A percentile compares a stretch with the other conserved stretches of the same genome.
Evolutionary conservation across 2,797 vertebrate species (phyloP).

Genomic region (Hypotaenidia okinawae): DNA sequence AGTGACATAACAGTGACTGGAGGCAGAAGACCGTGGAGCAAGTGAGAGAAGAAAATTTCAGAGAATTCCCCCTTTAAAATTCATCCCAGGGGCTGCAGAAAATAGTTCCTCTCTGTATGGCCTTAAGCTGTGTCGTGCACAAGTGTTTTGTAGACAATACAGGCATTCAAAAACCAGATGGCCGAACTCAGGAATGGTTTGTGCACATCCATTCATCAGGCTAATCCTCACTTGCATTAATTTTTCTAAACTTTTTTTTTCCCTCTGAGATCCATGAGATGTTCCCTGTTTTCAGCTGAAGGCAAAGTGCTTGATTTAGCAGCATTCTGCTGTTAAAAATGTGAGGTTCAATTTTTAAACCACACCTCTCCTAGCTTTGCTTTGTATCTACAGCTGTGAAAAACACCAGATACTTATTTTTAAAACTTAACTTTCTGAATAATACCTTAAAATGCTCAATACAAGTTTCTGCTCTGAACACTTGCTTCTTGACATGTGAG

Average conservation of each 20-base stretch:
- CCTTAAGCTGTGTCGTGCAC: background rate
- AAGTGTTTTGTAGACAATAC: background rate
- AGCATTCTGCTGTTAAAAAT: background rate
- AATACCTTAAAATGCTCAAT: background rate
- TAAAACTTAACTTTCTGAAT: background rate
- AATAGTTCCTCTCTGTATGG: background rate
- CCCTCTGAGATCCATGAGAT: background rate
- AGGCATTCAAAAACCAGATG: background rate
- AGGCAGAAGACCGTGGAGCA: background rate
- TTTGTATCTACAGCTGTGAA: background rate
- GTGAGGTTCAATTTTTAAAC: background rate
- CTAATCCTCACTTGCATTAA: background rate
- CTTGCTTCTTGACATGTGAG: background rate
- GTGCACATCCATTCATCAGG: background rate
- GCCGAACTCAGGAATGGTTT: background rate
- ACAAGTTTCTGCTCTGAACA: background rate
- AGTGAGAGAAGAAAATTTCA: background rate
- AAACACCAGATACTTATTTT: background rate
- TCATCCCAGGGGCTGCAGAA: background rate
- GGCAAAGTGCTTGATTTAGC: background rate
- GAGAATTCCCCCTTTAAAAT: background rate
- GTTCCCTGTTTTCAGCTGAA: background rate
- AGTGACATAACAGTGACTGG: background rate
- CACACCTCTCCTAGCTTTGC: background rate
- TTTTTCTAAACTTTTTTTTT: background rate